phyloP scores from a whole-genome alignment of 2,888 invertebrate species.

The Petrolisthes cinctipes region DNA sequence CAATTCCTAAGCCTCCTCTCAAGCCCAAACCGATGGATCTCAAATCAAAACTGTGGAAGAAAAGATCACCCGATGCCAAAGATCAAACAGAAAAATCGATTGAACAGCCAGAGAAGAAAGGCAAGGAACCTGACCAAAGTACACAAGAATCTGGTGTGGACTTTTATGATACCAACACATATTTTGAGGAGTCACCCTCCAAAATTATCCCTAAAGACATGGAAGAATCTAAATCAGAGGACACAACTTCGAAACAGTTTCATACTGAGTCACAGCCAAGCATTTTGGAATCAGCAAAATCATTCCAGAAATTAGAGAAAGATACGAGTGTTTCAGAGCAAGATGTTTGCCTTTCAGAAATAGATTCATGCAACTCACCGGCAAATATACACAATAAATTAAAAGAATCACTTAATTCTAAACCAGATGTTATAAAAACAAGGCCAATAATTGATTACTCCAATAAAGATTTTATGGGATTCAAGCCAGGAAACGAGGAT shows the following conservation, averaged over 20 bases:
- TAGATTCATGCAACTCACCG: background rate
- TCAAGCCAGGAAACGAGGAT: background rate
- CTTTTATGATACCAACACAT: background rate
- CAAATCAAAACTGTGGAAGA: background rate
- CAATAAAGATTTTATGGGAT: no score
- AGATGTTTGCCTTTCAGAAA: background rate
- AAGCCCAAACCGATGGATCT: background rate
- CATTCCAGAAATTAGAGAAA: background rate
- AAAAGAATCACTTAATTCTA: background rate
- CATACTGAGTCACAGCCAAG: no score
- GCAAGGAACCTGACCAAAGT: background rate
- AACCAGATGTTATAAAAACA: background rate
- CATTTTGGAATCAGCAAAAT: no score
- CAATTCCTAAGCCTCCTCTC: background rate
- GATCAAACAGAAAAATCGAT: background rate
- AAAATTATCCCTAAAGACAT: no score
- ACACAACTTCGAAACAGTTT: no score
- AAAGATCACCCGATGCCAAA: background rate
- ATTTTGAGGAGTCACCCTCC: no score
- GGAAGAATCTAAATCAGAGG: no score
- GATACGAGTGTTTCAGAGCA: background rate
- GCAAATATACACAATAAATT: background rate
- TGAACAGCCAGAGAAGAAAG: background rate
- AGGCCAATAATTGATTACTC: background rate
- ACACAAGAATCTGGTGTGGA: background rate